Evolutionary conservation across 2,113 vertebrate genomes (phyloP), one percentile per base, ranked within the genome.

Genomic region (Canis aureus): DNA sequence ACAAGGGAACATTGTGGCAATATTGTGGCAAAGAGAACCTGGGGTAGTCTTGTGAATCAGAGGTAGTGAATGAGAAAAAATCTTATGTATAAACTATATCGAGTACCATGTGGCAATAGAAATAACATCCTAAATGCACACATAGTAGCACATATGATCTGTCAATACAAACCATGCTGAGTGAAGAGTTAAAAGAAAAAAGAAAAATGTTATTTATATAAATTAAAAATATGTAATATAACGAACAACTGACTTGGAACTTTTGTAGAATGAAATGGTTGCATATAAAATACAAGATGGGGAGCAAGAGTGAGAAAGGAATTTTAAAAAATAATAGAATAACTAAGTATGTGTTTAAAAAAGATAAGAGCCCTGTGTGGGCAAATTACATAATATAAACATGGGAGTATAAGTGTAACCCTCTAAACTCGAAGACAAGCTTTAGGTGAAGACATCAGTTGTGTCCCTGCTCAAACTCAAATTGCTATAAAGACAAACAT

Each of bases 391-490:
- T 53, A 20, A 27, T 82, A n/a, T 6, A 62, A 62, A 59, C 4
- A 25, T 1, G 53, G 4, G 2, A 62, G 1, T 3, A 5, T 20
- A 23, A 53, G 11, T 1, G 27, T 12, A 43, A 23, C 8, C 8
- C 27, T 38, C n/a, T 59, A 17, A 5, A 60, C 51, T 53, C 25
- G 11, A n/a, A 35, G 27, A 69, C 62, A 66, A 66, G 25, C n/a
- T 22, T 71, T 16, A 27, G 8, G 16, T 13, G 62, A 49, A n/a
- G 15, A 35, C 2, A 35, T 60, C 11, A 32, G 7, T 23, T 69
- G 5, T 62, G 10, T 5, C 78, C 57, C 32, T 53, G 35, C 27
- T 13, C 29, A 17, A 66, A 43, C 1, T 43, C 85, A 53, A 51
- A 25, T 16, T 84, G 8, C 35, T 62, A 1, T 12, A 15, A 29